Conservation (phyloP, 2,888 invertebrate species). For the Frankliniella fusca region DNA sequence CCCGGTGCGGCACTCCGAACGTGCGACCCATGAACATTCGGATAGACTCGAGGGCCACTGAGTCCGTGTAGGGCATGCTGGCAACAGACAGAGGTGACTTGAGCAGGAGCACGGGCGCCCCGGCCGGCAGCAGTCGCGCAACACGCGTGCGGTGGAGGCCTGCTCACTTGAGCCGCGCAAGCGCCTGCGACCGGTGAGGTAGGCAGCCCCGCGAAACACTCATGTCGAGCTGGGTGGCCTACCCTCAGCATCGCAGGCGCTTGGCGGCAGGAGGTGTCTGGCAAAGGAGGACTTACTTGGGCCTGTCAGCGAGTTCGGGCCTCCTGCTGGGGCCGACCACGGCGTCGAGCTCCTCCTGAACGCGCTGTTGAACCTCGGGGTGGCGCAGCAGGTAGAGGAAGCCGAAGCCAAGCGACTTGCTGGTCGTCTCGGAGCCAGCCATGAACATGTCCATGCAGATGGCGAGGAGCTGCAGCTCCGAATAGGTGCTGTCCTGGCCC, state of each 20-base stretch:
- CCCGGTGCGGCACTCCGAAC: constrained; percentile 75
- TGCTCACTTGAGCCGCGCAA: too few species aligned
- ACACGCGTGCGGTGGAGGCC: too few species aligned
- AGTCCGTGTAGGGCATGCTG: constrained; percentile 77
- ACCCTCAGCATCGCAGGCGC: neutral
- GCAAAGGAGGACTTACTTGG: constrained; percentile 53
- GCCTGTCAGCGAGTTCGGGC: constrained; percentile 66
- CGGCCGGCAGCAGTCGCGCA: too few species aligned
- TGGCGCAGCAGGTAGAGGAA: constrained; percentile 69
- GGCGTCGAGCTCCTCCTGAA: constrained; percentile 71
- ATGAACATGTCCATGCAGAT: constrained; percentile 81
- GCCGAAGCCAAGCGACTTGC: constrained; percentile 71
- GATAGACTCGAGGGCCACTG: constrained; percentile 69
- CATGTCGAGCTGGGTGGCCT: neutral
- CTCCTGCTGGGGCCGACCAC: constrained; percentile 65
- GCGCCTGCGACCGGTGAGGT: neutral
- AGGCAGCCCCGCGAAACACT: neutral
- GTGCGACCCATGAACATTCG: constrained; percentile 76
- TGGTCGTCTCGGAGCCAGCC: constrained; percentile 83
- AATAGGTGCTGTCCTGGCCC: constrained; percentile 51
- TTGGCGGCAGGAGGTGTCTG: neutral
- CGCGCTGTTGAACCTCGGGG: constrained; percentile 67
- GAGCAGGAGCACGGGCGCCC: too few species aligned
- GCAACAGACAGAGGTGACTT: constrained; percentile 40
- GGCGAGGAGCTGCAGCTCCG: constrained; percentile 71